Evolutionary conservation across 2,113 vertebrate species (phyloP).

Genomic region (Eulemur macaco): DNA sequence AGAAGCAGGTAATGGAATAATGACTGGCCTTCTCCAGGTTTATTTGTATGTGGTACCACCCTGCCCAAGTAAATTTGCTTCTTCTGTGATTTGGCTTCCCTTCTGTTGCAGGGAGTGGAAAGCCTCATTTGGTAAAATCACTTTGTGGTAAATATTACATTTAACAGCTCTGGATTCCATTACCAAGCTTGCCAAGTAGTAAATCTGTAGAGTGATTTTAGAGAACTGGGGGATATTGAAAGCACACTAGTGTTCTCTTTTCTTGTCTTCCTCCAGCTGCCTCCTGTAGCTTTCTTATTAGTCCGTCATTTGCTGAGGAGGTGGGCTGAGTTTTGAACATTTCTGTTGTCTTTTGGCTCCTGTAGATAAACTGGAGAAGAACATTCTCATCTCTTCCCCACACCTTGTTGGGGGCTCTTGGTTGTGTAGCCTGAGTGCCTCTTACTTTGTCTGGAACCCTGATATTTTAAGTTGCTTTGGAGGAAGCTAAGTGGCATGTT

Average conservation of each 20-base stretch:
- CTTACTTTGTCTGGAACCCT: conserved; percentile 11
- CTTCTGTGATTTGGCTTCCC: conserved; percentile 12
- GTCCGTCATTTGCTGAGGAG: conserved; percentile 45
- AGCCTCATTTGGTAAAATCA: neutral
- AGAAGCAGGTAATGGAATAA: conserved; percentile 12
- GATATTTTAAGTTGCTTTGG: conserved; percentile 4
- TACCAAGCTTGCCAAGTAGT: conserved; percentile 3
- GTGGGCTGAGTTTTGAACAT: conserved; percentile 24
- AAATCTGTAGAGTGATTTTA: neutral
- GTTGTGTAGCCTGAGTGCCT: neutral
- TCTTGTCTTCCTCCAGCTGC: conserved; percentile 11
- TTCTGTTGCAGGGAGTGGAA: conserved; percentile 16
- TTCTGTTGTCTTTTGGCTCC: conserved; percentile 15
- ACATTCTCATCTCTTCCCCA: neutral
- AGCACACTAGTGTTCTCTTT: neutral
- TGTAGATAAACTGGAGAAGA: neutral
- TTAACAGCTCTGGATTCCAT: conserved; percentile 1
- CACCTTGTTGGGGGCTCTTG: neutral
- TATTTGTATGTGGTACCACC: neutral
- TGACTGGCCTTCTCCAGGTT: neutral
- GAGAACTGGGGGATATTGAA: neutral
- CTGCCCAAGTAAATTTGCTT: neutral
- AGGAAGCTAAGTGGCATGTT: conserved; percentile 28
- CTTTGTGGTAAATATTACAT: conserved; percentile 33
- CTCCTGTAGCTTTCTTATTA: conserved; percentile 29